Percentiles rank a stretch among this genome's conserved stretches.
Evolutionary conservation across 2,797 vertebrate genomes (phyloP).

Genomic region (Benthosema pterotum): DNA sequence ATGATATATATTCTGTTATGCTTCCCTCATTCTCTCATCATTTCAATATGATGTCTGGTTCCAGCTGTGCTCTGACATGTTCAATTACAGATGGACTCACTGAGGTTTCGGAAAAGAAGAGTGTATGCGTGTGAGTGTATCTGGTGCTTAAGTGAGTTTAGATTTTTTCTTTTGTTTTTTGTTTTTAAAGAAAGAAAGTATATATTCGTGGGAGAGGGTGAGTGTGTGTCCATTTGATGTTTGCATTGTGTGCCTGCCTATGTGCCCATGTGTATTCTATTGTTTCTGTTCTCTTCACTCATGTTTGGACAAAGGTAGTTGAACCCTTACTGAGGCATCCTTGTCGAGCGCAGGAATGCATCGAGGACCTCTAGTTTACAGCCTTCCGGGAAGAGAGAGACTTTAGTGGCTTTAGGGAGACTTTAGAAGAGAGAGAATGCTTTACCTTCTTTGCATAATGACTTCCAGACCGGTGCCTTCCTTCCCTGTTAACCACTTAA

Average conservation of each 20-base stretch:
- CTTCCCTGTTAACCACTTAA: constrained; percentile 27
- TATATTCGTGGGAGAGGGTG: too few species aligned
- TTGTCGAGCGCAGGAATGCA: constrained; percentile 36
- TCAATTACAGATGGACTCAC: constrained; percentile 8
- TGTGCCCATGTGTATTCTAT: neutral
- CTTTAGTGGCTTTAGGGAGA: constrained; percentile 48
- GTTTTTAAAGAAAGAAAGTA: too few species aligned
- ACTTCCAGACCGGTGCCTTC: constrained; percentile 69
- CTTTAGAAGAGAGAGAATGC: constrained; percentile 31
- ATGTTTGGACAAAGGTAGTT: constrained; percentile 32
- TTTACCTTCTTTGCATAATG: constrained; percentile 59
- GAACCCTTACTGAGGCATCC: constrained; percentile 34
- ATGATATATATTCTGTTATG: too few species aligned
- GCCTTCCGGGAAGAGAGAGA: constrained; percentile 33
- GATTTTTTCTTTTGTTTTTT: neutral
- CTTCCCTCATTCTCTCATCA: neutral
- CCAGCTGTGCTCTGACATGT: constrained; percentile 12
- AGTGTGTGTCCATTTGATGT: constrained; percentile 4
- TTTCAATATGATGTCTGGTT: neutral
- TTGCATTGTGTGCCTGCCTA: constrained; percentile 16
- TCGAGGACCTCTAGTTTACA: constrained; percentile 45
- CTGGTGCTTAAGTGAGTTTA: neutral
- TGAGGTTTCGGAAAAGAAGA: too few species aligned
- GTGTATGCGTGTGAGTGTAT: neutral
- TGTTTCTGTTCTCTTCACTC: neutral